Base-by-base conservation (phyloP, 2,888 invertebrate species). In the Oscheius sp. region DNA sequence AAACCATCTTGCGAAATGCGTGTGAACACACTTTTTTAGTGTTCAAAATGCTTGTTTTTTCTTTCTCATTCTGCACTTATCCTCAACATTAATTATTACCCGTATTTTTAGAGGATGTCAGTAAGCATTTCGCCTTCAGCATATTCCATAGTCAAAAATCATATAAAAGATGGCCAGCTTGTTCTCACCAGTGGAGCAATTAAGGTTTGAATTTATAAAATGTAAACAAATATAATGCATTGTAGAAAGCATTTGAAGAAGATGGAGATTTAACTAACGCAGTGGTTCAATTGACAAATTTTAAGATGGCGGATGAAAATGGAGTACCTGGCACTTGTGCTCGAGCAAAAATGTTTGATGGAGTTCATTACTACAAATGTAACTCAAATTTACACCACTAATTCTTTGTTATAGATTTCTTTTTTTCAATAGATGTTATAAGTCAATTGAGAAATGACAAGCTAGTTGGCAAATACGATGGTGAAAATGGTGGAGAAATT, bases 311-410 rank as follows among this genome's bases (percentile, higher is more conserved):
- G 15, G 64, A 64, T 10, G 64, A 64, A 31, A 45, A 61, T n/a
- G 42, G 39, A 29, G 61, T 39, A 37, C 57, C 57, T 8, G 57
- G 57, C 42, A 61, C 61, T 37, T 65, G 65, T 23, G 65, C 66
- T 39, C 65, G 75, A 12, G 70, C 67, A 23, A 72, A 72, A 12
- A 33, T 76, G 37, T 69, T 65, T 20, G 79, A 79, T 52, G 74
- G 79, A 15, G 55, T 65, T 17, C 76, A 70, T 63, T 65, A 65
- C 23, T 79, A 65, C 55, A 61, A 65, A 33, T 55, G 68, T 68
- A 37, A 27, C 37, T 15, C 8, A 15, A 37, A 15, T 37, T 37
- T 37, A 10, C 15, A 10, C 37, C 37, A 10, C 34, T 8, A 12
- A 37, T 37, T 37, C 37, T 37, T 37, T 15, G n/a, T n/a, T 5